phyloP scores from a whole-genome alignment of 2,797 vertebrate genomes.

The Knipowitschia caucasica region DNA sequence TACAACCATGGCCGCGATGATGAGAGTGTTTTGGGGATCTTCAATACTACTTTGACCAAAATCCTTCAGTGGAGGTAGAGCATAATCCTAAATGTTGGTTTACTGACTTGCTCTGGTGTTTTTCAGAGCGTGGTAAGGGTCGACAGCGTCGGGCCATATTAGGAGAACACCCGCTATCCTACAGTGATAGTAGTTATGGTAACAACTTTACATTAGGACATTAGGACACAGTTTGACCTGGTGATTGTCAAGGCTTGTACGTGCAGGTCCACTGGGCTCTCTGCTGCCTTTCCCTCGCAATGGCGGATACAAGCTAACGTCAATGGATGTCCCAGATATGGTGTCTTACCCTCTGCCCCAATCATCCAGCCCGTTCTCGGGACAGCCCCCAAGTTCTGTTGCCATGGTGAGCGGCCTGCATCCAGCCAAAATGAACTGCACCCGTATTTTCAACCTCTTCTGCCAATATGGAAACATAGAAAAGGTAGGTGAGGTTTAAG shows the following conservation, averaged over 20 bases:
- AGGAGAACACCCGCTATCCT: conserved; percentile 95
- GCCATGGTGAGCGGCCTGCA: conserved; percentile 97
- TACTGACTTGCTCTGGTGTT: conserved; percentile 24
- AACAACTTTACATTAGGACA: conserved; percentile 51
- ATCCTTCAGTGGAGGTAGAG: not conserved
- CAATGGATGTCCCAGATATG: conserved; percentile 88
- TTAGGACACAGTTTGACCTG: not conserved
- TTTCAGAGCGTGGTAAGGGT: conserved; percentile 91
- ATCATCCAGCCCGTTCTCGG: conserved; percentile 80
- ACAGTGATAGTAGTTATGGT: conserved; percentile 93
- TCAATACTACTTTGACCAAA: not conserved
- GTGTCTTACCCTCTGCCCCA: conserved; percentile 92
- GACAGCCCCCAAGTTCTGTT: conserved; percentile 87
- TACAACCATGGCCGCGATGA: not conserved
- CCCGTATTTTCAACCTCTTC: conserved; percentile 95
- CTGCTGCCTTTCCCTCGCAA: conserved; percentile 86
- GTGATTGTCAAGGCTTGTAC: not conserved
- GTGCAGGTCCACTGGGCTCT: conserved; percentile 84
- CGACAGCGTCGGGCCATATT: conserved; percentile 94
- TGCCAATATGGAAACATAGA: conserved; percentile 98
- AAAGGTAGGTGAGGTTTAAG: conserved; percentile 88
- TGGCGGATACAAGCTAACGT: conserved; percentile 87
- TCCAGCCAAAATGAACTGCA: conserved; percentile 95
- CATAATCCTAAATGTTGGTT: not conserved
- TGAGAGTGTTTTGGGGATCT: conserved; percentile 4